These are phyloP conservation scores for Eunapius fragilis DNA, from an alignment of 37 sponge, comb jelly and placozoan genomes.

Conservation along the genomic window DNA sequence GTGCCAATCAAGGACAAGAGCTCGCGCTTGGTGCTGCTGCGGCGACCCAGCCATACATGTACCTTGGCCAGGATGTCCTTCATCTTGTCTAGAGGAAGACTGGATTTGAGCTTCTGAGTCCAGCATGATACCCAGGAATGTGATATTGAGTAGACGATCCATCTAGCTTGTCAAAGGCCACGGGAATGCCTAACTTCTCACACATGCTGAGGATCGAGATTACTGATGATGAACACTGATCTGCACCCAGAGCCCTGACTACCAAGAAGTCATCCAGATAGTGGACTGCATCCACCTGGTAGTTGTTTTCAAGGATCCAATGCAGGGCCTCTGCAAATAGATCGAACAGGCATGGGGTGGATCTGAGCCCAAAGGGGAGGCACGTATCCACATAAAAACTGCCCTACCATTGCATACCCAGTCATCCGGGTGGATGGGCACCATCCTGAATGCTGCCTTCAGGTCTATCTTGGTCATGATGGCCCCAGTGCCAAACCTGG, in stretches of 20 bases:
- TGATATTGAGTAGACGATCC: background rate
- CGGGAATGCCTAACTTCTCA: background rate
- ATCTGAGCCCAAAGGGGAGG: conserved; percentile 26
- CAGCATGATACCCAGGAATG: conserved; percentile 22
- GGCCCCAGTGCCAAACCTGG: conserved; percentile 12
- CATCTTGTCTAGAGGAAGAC: background rate
- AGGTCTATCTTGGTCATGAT: conserved; percentile 42
- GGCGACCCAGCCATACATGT: conserved; percentile 3
- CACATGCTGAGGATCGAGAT: background rate
- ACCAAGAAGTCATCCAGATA: conserved; percentile 37
- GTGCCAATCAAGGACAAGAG: conserved; percentile 42
- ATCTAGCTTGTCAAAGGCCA: background rate
- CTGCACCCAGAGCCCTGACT: background rate
- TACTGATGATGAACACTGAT: background rate
- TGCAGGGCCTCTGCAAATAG: conserved; percentile 8
- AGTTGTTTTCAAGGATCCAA: conserved; percentile 28
- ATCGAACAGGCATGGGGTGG: conserved; percentile 35
- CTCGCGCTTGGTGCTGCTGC: conserved; percentile 13
- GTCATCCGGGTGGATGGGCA: conserved; percentile 36
- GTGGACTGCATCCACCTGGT: background rate
- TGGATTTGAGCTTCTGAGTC: background rate
- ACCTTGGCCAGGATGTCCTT: background rate
- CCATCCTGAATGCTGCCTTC: conserved; percentile 41
- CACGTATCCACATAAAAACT: no score
- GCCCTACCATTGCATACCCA: conserved; percentile 49